phyloP scores from a whole-genome alignment of 2,888 invertebrate genomes.

The Abscondita cerata region DNA sequence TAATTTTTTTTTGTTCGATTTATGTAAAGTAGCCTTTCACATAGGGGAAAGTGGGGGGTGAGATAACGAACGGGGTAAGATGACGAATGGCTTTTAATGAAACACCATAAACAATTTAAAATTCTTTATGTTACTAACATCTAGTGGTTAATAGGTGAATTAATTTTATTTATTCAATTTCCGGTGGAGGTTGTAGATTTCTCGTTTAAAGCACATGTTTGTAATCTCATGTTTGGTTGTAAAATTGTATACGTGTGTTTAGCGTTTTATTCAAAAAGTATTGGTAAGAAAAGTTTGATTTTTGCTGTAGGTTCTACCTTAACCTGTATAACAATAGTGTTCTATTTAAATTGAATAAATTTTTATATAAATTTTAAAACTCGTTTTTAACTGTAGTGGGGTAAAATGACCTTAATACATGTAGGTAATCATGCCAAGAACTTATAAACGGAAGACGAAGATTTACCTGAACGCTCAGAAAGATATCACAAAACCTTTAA shows the following conservation, averaged over 20 bases:
- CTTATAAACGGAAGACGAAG: too few relatives aligned
- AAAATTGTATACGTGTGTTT: neutral
- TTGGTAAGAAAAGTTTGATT: neutral
- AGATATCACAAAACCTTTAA: too few relatives aligned
- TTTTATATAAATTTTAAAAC: slow-evolving; percentile 4
- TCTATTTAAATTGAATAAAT: too few relatives aligned
- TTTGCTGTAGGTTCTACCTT: slow-evolving; percentile 4
- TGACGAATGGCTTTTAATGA: neutral
- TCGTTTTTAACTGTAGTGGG: slow-evolving; percentile 2
- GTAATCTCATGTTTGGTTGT: slow-evolving; percentile 4
- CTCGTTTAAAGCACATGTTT: slow-evolving; percentile 1
- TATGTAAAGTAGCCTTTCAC: too few relatives aligned
- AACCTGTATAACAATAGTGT: slow-evolving; percentile 3
- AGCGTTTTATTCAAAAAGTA: slow-evolving; percentile 4
- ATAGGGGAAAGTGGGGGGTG: too few relatives aligned
- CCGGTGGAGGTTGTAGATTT: slow-evolving; percentile 3
- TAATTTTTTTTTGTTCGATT: too few relatives aligned
- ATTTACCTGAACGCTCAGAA: neutral
- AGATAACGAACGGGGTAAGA: too few relatives aligned
- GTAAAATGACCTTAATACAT: too few relatives aligned
- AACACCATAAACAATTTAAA: too few relatives aligned
- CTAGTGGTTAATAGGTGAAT: too few relatives aligned
- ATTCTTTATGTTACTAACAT: too few relatives aligned
- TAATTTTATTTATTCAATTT: neutral
- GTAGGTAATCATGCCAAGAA: too few relatives aligned